Evolutionary conservation across 2,113 vertebrate species (phyloP), one percentile per base, ranked within the genome.

Genomic region (Limanda limanda): DNA sequence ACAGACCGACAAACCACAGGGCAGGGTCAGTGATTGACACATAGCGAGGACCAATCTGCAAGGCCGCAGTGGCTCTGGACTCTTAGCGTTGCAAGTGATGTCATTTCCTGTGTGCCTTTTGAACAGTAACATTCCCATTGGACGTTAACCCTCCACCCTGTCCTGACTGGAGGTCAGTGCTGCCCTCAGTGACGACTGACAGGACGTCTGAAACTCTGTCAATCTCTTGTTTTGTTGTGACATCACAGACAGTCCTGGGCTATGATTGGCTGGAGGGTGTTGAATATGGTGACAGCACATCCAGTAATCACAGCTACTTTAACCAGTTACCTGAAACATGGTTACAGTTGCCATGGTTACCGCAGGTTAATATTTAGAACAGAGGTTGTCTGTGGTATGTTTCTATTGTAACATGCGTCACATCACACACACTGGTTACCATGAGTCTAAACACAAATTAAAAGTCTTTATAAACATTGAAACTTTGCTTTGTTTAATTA

Each of bases 1-100:
- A 93, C 81, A 97, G 97, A 88, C 95, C 95, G 37, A 95, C 96
- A 86, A 97, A 96, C 95, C 96, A 96, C 84, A 97, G 95, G 93
- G 94, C 93, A 63, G 92, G 96, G 11, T 95, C 95, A 1, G 89
- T 99, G 88, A 97, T 98, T 74, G 96, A 99, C 88, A 98, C 96
- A 14, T 99, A 92, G 68, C 27, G 12, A 24, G 7, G 13, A 4
- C 23, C 20, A 58, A 25, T 70, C 21, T 1, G 37, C 1, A 15
- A 48, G 45, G 45, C 45, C 17, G 45, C 45, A 48, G 45, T 18
- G 45, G 45, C 45, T 48, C 18, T n/a, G 24, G 31, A 60, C 25
- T 55, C 20, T 54, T 52, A 31, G 45, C 68, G 35, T 48, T 54
- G 20, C 69, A 31, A 74, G 76, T 77, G 62, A 84, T 80, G 76